Evolutionary conservation across 1,140 invertebrate genomes (phyloP), one percentile per base, ranked within the genome.

Genomic region (Chironomus striatipennis): DNA sequence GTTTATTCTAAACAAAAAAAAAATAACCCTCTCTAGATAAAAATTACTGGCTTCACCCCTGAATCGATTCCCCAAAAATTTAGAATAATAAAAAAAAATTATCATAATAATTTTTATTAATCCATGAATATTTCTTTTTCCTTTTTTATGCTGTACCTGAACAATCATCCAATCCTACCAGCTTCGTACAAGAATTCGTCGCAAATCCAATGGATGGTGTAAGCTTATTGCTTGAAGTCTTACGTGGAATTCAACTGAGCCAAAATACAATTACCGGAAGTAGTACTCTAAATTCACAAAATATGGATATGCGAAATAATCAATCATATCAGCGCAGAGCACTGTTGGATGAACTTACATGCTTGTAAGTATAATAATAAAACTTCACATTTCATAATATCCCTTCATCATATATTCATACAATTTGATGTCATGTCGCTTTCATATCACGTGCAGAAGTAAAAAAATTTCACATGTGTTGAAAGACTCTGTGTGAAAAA

Each of bases 141-240:
- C 15, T 6, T 43, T 74, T 43, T 20, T 8, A 9, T 34, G 24
- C 24, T 5, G 5, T 34, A 34, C 24, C 2, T 34, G 24, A 73
- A 18, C 9, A 21, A 17, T 20, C 4, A 5, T 57, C 10, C 2
- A 57, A 42, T 73, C 8, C 42, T 57, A 57, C 5, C 12, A 57
- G 92, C 83, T 97, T 96, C 79, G 90, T 96, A 0, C 91, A 94
- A 82, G 94, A 96, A 82, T 95, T 96, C 82, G 88, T 94, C 6
- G 88, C 90, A 18, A 88, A 91, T 73, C 91, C 92, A 18, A 87
- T 93, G 76, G 93, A 95, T 81, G 95, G 94, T 2, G 89, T 95
- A 0, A 88, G 87, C 0, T 82, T 93, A 43, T 83, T 96, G 1
- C 80, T 97, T 74, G 92, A 95, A 80, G 88, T 94, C 0, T 83